phyloP scores from a whole-genome alignment of 2,113 vertebrate species.

The Tapirus terrestris region DNA sequence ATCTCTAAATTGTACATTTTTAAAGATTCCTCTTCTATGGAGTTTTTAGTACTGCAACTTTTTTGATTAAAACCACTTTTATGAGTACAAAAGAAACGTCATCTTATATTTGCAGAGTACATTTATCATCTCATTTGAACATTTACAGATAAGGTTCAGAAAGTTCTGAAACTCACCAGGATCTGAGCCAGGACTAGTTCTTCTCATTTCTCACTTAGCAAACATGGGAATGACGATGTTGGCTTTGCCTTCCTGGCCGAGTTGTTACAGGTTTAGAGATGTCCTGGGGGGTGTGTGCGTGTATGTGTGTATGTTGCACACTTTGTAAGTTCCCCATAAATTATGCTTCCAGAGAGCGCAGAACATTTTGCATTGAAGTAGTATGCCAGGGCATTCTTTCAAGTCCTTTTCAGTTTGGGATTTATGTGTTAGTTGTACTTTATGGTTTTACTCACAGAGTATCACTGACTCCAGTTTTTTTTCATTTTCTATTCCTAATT shows the following conservation, averaged over 20 bases:
- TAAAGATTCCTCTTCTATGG: background rate
- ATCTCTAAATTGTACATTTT: background rate
- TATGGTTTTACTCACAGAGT: background rate
- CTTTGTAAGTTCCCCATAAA: background rate
- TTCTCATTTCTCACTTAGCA: background rate
- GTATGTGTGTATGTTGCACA: background rate
- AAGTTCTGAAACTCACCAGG: background rate
- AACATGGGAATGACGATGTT: background rate
- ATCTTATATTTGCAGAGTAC: background rate
- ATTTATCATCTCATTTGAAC: background rate
- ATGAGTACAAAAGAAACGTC: background rate
- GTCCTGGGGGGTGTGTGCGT: background rate
- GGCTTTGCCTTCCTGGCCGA: background rate
- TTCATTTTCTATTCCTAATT: conserved; percentile 25
- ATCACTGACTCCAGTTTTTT: background rate
- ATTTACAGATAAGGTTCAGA: background rate
- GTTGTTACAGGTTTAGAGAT: background rate
- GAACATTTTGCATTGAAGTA: background rate
- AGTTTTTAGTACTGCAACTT: background rate
- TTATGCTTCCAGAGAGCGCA: background rate
- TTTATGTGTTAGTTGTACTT: background rate
- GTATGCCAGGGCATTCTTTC: background rate
- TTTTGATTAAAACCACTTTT: background rate
- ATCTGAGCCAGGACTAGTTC: background rate
- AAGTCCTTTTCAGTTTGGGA: background rate